Percentiles rank a stretch among this genome's conserved stretches.
Evolutionary conservation across 2,888 invertebrate genomes (phyloP).

Genomic region (Lycocerus yunnanus): DNA sequence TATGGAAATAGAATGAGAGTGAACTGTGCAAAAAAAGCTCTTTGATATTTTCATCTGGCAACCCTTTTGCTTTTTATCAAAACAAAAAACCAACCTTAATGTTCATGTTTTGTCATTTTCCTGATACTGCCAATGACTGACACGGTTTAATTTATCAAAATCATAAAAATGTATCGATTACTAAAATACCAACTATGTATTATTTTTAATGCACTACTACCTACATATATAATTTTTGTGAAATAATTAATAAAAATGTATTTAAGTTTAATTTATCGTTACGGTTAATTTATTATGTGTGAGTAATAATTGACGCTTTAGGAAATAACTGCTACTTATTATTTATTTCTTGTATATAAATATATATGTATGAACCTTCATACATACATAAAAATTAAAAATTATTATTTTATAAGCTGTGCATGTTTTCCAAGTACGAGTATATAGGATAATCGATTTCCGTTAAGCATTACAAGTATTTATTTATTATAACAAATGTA

Average conservation of each 20-base stretch:
- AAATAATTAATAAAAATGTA: not conserved
- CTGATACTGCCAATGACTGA: conserved; percentile 18
- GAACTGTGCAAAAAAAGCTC: conserved; percentile 17
- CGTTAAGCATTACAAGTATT: not conserved
- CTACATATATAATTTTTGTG: not conserved
- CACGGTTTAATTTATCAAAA: conserved; percentile 17
- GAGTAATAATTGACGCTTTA: not conserved
- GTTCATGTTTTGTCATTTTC: conserved; percentile 21
- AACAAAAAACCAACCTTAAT: conserved; percentile 16
- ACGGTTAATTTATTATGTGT: not conserved
- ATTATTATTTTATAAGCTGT: not conserved
- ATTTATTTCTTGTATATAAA: too few species aligned
- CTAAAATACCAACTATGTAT: not conserved
- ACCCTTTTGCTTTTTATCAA: conserved; percentile 13
- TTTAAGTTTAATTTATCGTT: not conserved
- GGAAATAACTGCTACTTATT: not conserved
- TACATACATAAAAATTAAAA: not conserved
- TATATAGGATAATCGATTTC: not conserved
- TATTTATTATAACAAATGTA: not conserved
- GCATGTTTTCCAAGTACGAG: not conserved
- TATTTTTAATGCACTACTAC: not conserved
- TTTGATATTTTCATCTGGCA: conserved; percentile 21
- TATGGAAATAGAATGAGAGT: conserved; percentile 20
- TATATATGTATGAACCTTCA: too few species aligned
- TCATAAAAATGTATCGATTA: conserved; percentile 6